Conservation (phyloP, 1,140 invertebrate species). For the Bombus turneri region DNA sequence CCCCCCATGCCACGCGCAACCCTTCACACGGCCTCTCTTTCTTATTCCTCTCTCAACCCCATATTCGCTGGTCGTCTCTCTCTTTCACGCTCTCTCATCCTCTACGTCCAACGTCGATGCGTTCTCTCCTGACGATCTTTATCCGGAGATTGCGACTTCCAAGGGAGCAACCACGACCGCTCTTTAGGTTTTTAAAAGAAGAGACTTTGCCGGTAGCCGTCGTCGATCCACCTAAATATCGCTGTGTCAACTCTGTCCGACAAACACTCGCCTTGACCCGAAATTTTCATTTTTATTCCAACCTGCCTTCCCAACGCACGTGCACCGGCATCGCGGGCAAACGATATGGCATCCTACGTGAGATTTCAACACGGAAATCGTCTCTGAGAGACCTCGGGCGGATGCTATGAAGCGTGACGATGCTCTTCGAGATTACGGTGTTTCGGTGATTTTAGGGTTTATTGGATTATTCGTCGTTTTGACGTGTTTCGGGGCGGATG, state of each 20-base stretch:
- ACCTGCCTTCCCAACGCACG: background rate
- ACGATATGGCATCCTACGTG: background rate
- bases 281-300: slow-evolving; percentile 26
- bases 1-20: background rate
- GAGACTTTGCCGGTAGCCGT: background rate
- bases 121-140: slow-evolving; percentile 57
- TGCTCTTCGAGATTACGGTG: background rate
- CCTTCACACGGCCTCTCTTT: background rate
- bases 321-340: background rate
- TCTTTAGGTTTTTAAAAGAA: slow-evolving; percentile 35
- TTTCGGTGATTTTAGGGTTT: background rate
- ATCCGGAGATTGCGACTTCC: slow-evolving; percentile 65
- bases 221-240: slow-evolving; percentile 50
- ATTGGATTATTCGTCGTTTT: background rate
- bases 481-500: background rate
- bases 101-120: slow-evolving; percentile 25
- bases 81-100: background rate
- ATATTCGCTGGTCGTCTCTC: background rate
- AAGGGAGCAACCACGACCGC: slow-evolving; percentile 59
- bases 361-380: background rate
- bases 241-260: slow-evolving; percentile 36
- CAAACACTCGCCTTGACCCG: slow-evolving; percentile 49
- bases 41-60: background rate
- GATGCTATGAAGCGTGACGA: background rate
- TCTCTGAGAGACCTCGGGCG: background rate